Conservation (phyloP, 2,797 vertebrate species). For the Peromyscus attwateri region DNA sequence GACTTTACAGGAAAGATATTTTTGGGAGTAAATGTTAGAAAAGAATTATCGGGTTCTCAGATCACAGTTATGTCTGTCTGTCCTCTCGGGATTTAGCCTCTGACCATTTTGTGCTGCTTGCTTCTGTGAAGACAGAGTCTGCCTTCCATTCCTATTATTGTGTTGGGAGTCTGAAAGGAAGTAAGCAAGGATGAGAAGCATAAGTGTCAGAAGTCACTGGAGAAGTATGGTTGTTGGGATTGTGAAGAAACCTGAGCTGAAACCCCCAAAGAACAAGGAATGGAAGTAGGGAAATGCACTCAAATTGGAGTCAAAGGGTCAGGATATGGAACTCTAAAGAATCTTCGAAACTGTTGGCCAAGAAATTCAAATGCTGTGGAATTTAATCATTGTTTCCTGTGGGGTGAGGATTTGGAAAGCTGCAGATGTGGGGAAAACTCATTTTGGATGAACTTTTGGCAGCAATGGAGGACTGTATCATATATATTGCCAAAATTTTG, state of each 20-base stretch:
- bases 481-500: constrained; percentile 25
- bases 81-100: neutral
- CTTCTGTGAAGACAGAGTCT: neutral
- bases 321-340: constrained; percentile 24
- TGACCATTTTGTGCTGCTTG: neutral
- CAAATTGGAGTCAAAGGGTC: neutral
- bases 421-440: neutral
- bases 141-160: neutral
- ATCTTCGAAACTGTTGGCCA: constrained; percentile 31
- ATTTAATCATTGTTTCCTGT: constrained; percentile 32
- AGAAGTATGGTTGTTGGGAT: neutral
- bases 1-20: neutral
- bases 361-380: constrained; percentile 14
- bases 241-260: neutral
- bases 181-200: neutral
- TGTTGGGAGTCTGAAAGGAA: neutral
- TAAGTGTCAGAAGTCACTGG: neutral
- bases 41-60: neutral
- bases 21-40: neutral
- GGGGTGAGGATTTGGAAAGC: constrained; percentile 38
- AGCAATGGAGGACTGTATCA: neutral
- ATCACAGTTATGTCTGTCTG: neutral
- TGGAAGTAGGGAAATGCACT: neutral
- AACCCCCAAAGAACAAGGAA: neutral
- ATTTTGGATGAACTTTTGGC: constrained; percentile 20